Conservation (phyloP, 2,113 vertebrate species). For the Seriola quinqueradiata region DNA sequence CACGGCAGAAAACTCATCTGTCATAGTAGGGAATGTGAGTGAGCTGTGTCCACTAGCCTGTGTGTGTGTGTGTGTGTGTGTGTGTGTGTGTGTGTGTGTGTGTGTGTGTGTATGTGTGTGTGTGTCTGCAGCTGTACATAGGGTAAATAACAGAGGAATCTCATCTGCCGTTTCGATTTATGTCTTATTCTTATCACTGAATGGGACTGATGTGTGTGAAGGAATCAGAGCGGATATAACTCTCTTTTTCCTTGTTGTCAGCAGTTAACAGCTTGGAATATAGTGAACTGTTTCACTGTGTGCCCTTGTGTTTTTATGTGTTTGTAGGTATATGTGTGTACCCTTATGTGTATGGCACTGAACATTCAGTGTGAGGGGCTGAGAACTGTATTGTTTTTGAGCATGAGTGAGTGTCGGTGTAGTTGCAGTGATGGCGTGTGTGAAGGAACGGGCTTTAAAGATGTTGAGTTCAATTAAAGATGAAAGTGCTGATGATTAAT, state of each 20-base stretch:
- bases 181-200: constrained; percentile 53
- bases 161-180: constrained; percentile 62
- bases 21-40: too few species aligned
- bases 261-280: constrained; percentile 64
- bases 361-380: constrained; percentile 12
- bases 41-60: background rate
- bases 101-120: constrained; percentile 6
- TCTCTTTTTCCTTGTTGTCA: constrained; percentile 68
- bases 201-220: constrained; percentile 71
- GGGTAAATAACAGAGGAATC: constrained; percentile 51
- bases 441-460: constrained; percentile 58
- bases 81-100: constrained; percentile 9
- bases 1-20: too few species aligned
- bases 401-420: constrained; percentile 19
- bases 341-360: constrained; percentile 12
- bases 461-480: constrained; percentile 83
- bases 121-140: constrained; percentile 38
- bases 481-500: constrained; percentile 82
- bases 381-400: constrained; percentile 26
- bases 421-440: constrained; percentile 27
- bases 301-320: constrained; percentile 1
- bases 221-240: constrained; percentile 79
- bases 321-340: background rate
- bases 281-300: constrained; percentile 19
- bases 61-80: background rate